Evolutionary conservation across 1,140 invertebrate genomes (phyloP).

Genomic region (Apis cerana): DNA sequence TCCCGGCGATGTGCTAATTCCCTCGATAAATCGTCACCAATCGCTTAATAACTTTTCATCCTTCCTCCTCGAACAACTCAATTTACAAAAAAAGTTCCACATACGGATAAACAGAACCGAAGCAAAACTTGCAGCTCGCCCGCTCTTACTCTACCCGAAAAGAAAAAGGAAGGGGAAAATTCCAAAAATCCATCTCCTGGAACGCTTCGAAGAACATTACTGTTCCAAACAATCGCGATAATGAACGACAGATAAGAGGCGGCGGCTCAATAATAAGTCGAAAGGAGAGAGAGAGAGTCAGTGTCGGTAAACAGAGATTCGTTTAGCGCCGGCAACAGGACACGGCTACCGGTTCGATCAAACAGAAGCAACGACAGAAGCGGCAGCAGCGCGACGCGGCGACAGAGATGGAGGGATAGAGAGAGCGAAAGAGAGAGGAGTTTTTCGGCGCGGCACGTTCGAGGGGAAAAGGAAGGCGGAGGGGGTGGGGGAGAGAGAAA

Average conservation of each 20-base stretch:
- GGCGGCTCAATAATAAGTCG: slow-evolving; percentile 3
- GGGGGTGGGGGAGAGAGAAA: background rate
- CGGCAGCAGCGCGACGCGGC: slow-evolving; percentile 27
- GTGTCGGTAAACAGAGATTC: slow-evolving; percentile 57
- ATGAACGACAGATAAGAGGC: slow-evolving; percentile 53
- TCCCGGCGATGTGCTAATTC: too few species aligned
- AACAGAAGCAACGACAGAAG: slow-evolving; percentile 42
- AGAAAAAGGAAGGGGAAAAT: too few species aligned
- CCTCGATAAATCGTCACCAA: too few species aligned
- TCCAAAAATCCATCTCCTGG: too few species aligned
- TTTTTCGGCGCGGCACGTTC: slow-evolving; percentile 28
- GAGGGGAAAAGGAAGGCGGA: background rate
- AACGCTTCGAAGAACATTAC: background rate
- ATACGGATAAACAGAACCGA: too few species aligned
- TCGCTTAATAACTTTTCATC: too few species aligned
- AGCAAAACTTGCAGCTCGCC: too few species aligned
- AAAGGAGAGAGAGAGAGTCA: background rate
- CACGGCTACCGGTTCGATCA: slow-evolving; percentile 64
- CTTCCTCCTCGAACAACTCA: too few species aligned
- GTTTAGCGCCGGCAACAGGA: slow-evolving; percentile 51
- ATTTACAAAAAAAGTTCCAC: too few species aligned
- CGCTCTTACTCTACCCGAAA: too few species aligned
- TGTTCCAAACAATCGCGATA: slow-evolving; percentile 43
- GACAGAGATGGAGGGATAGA: too few species aligned
- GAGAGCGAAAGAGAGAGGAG: background rate